Conservation (phyloP, 1,140 invertebrate genomes). For the Drosophila mojavensis region DNA sequence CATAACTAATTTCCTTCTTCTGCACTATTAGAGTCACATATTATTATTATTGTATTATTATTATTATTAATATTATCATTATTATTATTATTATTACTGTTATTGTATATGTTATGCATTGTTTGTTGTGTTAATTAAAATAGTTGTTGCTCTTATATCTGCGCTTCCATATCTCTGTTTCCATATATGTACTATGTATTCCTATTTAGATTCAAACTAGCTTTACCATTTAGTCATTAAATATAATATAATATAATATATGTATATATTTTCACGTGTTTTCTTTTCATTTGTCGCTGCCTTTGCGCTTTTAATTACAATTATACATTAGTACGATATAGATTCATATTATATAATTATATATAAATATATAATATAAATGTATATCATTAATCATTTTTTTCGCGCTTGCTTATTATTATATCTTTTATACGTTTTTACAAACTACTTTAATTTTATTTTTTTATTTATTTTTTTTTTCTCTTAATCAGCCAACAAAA, state of each 20-base stretch:
- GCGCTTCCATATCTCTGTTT: constrained; percentile 43
- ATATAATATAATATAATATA: constrained; percentile 32
- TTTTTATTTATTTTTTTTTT: not conserved
- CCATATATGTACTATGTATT: constrained; percentile 67
- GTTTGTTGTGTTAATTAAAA: constrained; percentile 71
- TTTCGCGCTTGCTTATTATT: constrained; percentile 39
- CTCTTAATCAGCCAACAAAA: constrained; percentile 19
- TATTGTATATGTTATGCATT: constrained; percentile 75
- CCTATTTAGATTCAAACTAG: constrained; percentile 76
- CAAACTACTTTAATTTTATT: constrained; percentile 30
- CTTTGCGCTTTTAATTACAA: constrained; percentile 60
- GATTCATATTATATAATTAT: constrained; percentile 41
- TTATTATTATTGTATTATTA: constrained; percentile 45
- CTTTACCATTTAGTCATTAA: constrained; percentile 71
- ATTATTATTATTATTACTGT: constrained; percentile 21
- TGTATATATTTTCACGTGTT: constrained; percentile 35
- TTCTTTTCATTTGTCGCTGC: constrained; percentile 43
- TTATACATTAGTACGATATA: constrained; percentile 70
- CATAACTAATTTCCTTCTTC: constrained; percentile 17
- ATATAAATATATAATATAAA: constrained; percentile 17
- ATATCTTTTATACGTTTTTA: constrained; percentile 45
- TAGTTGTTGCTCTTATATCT: constrained; percentile 65
- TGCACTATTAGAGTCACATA: constrained; percentile 41
- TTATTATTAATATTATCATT: not conserved
- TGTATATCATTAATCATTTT: constrained; percentile 2